Base-by-base conservation (phyloP, 2,888 invertebrate genomes). In the Leptarthrus brevirostris region DNA sequence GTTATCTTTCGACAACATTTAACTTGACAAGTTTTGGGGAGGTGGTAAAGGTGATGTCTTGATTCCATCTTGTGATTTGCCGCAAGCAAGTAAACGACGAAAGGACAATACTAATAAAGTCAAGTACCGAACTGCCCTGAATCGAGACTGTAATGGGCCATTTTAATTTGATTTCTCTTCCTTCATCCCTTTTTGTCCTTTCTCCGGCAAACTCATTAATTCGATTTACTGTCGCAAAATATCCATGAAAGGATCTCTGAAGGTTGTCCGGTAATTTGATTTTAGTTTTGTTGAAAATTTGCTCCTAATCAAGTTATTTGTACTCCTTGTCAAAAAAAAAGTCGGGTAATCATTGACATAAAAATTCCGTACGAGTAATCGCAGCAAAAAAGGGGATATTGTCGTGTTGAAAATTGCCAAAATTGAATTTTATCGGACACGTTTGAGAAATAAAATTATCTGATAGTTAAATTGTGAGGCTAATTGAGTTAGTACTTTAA, bases 21-120 rank as follows among this genome's bases (percentile, higher is more conserved):
- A 18, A 44, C 26, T 64, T 64, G 64, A 18, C 58, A 36, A 36
- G 36, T 58, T 14, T n/a, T 18, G 58, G 30, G 14, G 18, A 3
- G 16, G 5, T 44, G 47, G 16, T 14, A 26, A 12, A 40, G 47
- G 16, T 64, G 64, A 64, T 64, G 40, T 64, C 47, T 47, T 64
- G 64, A 64, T 47, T 64, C 44, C 44, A 22, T 47, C 64, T 64
- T 64, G 64, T 64, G 64, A 64, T 64, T 64, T 64, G 14, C 64
- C 64, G 24, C 64, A 64, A 64, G 47, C 47, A 64, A 24, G 16
- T 36, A 3, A 24, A 20, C 47, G 47, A 44, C 44, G 16, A 20
- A 47, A 47, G 64, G 26, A 64, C 64, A 64, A 64, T 64, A 64
- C 64, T 64, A 64, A 64, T 64, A 64, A 64, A 47, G 64, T 47